Base-by-base conservation (phyloP, 2,888 invertebrate genomes). In the Agrilus mali region DNA sequence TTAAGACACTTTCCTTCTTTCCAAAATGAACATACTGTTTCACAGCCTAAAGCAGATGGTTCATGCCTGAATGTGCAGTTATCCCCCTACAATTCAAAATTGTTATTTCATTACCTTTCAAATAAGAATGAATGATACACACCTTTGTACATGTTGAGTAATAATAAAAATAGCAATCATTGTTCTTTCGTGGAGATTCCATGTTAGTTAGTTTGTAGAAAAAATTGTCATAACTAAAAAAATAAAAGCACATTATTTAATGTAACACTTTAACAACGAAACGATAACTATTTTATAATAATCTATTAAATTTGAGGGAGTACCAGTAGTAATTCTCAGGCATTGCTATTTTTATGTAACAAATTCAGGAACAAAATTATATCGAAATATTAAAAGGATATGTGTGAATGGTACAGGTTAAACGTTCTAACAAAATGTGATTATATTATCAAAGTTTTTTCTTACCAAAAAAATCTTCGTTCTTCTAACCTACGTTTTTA, bases 141-240 rank as follows among this genome's bases (percentile, higher is more conserved):
- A 87, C 87, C 80, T 87, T 88, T 50, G 78, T 78, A 65, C 88
- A 89, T 50, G 82, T 83, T 44, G 87, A 87, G 64, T 88, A 87
- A 65, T 85, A 89, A 68, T 81, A 89, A 71, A 87, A 89, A 68
- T 88, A 88, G 68, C 88, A 89, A 67, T 88, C 88, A 67, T 85
- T 82, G 65, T 82, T 80, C 71, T 82, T 82, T 59, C 78, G 74
- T 56, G 78, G 78, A 56, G 78, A 78, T 69, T 82, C 81, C 77
- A 82, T 77, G 52, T 64, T 63, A 35, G 66, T 65, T 61, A 65
- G 61, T 56, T 67, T 67, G 45, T 63, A 60, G 53, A 68, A 69
- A 58, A 69, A 69, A 53, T 69, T 68, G 56, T 68, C 69, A 46
- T 61, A 59, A 54, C 67, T 66, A 54, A 38, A 63, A 62, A 40